These are phyloP conservation scores for Norana najaformis DNA, from an alignment of 2,888 invertebrate species.

Conservation along the genomic window DNA sequence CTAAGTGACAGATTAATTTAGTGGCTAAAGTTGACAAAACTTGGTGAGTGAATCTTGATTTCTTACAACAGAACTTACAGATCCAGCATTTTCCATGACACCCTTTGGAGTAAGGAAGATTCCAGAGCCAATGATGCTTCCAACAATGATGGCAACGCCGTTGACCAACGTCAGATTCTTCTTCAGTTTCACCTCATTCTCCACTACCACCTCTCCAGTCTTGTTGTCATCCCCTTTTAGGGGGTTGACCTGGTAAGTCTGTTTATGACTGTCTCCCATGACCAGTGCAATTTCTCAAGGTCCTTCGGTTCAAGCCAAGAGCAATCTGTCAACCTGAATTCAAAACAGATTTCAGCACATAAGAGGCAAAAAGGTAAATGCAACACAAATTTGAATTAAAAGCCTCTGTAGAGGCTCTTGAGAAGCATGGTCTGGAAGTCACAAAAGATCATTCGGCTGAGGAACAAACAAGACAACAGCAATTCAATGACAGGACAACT, in stretches of 20 bases:
- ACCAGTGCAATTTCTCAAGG: neutral
- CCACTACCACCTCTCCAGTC: neutral
- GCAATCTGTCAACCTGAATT: neutral
- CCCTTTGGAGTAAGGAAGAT: slow-evolving; percentile 44
- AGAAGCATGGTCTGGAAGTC: neutral
- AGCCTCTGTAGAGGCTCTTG: neutral
- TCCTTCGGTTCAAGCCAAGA: neutral
- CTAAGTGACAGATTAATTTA: no score
- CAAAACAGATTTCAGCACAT: neutral
- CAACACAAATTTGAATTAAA: neutral
- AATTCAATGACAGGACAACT: neutral
- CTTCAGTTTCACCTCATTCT: slow-evolving; percentile 39
- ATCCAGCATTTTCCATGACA: slow-evolving; percentile 40
- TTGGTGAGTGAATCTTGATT: no score
- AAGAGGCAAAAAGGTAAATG: neutral
- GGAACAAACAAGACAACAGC: neutral
- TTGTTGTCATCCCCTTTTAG: neutral
- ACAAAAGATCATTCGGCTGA: neutral
- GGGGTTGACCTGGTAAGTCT: slow-evolving; percentile 3
- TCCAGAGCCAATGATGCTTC: slow-evolving; percentile 44
- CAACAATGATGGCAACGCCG: slow-evolving; percentile 41
- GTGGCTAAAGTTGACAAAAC: no score
- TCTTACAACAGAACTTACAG: slow-evolving; percentile 35
- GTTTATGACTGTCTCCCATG: neutral
- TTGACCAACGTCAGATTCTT: slow-evolving; percentile 38